Percentiles rank a stretch among this genome's conserved stretches.
Conservation (phyloP, 37 sponge, comb jelly and placozoan genomes). For the Hexactinellida sp. region DNA sequence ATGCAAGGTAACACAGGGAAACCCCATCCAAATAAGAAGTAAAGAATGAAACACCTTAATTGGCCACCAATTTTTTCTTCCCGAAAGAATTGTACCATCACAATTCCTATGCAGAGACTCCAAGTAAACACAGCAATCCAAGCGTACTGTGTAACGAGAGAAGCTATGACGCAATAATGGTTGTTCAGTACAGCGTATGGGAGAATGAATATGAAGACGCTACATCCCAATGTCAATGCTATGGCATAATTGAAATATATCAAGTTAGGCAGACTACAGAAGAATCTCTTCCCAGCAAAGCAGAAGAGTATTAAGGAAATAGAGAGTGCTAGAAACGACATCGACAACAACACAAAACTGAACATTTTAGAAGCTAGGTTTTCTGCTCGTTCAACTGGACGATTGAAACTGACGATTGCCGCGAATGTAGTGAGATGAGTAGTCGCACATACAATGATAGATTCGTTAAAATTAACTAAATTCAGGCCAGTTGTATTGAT, state of each 20-base stretch:
- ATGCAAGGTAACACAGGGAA: background rate
- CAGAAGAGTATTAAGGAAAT: background rate
- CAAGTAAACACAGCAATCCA: conserved; percentile 7
- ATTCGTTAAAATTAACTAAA: background rate
- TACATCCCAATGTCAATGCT: background rate
- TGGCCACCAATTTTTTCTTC: background rate
- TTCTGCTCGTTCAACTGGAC: background rate
- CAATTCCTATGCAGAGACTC: background rate
- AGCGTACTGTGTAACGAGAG: background rate
- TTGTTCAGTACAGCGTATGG: background rate
- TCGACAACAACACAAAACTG: background rate
- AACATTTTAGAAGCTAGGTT: background rate
- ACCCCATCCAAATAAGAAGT: background rate
- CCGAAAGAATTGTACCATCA: background rate
- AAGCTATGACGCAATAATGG: background rate
- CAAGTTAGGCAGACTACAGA: background rate
- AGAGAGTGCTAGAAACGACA: background rate
- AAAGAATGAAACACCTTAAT: background rate
- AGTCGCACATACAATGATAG: background rate
- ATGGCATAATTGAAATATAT: background rate
- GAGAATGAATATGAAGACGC: background rate
- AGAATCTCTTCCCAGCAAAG: background rate
- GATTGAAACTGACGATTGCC: background rate
- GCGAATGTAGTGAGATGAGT: background rate
- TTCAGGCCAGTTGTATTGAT: background rate